Conservation (phyloP, 2,888 invertebrate genomes). For the Drosophila nr. perissopoda region DNA sequence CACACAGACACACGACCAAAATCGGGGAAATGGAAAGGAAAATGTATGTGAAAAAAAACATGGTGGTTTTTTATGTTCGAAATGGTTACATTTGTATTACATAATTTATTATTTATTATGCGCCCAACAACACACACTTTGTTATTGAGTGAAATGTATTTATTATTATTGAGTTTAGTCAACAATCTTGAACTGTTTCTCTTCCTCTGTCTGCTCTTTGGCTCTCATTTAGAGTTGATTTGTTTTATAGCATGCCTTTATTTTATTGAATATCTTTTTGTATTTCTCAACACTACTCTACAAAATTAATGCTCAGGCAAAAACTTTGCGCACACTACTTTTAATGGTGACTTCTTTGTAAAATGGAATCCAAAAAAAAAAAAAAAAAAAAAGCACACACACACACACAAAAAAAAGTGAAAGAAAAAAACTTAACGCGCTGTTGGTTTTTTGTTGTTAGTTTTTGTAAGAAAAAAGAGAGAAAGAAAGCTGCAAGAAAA, state of each 20-base stretch:
- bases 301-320: constrained; percentile 71
- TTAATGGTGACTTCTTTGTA: constrained; percentile 27
- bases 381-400: not conserved
- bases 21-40: constrained; percentile 30
- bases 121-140: constrained; percentile 37
- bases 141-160: constrained; percentile 72
- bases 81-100: constrained; percentile 40
- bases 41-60: constrained; percentile 12
- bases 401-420: constrained; percentile 5
- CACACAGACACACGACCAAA: constrained; percentile 57
- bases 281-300: constrained; percentile 31
- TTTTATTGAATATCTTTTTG: constrained; percentile 3
- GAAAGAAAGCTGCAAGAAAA: constrained; percentile 1
- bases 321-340: constrained; percentile 49
- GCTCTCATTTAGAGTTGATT: constrained; percentile 6
- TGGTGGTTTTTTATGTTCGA: constrained; percentile 19
- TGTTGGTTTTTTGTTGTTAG: constrained; percentile 73
- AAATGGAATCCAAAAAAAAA: constrained; percentile 25
- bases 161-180: constrained; percentile 67
- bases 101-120: constrained; percentile 70
- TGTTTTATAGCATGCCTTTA: constrained; percentile 19
- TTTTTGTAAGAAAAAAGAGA: constrained; percentile 63
- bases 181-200: constrained; percentile 45
- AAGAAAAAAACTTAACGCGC: constrained; percentile 52
- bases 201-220: constrained; percentile 18